Base-by-base conservation (phyloP, 2,797 vertebrate species). In the Anguilla anguilla region DNA sequence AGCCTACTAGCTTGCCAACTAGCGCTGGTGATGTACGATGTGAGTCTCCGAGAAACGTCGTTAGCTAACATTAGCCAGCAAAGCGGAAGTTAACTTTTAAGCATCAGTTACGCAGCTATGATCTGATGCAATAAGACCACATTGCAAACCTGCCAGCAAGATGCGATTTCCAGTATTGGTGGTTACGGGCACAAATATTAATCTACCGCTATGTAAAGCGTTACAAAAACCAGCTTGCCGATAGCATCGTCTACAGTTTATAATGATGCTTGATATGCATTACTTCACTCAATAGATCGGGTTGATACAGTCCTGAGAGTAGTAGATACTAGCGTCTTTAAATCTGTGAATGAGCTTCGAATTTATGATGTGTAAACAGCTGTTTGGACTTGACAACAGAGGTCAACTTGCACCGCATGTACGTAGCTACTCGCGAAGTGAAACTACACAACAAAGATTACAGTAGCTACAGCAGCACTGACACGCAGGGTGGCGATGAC, bases 301-400 rank as follows among this genome's bases (percentile, higher is more conserved):
- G 74, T 19, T 19, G 39, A 79, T 15, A 22, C 5, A 19, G 39
- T 79, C 5, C 3, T 19, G 9, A 10, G 67, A 28, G 67, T 31
- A 5, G 3, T 28, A 28, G 25, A 17, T 79, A 0, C 35, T 17
- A 5, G 15, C 35, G 74, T 19, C 74, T 9, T 6, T 79, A 79
- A 39, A 46, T 51, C 43, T 51, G 22, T 25, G 43, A 82, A 46
- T 82, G 9, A 25, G 22, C 7, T 82, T 82, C 4, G 46, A 51
- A 22, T 82, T 49, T 81, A n/a, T 22, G 79, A 25, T 46, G 46
- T 46, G 43, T 22, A 49, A 15, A 31, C 9, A 11, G 83, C 86
- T 90, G 72, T 57, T 87, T 87, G 5, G 3, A n/a, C 61, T 67
- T 43, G 84, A 91, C 91, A 83, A 3, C n/a, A 31, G 59, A 83